Percentiles rank a stretch among this genome's conserved stretches.
Evolutionary conservation across 1,140 invertebrate genomes (phyloP).

Genomic region (Apis laboriosa): DNA sequence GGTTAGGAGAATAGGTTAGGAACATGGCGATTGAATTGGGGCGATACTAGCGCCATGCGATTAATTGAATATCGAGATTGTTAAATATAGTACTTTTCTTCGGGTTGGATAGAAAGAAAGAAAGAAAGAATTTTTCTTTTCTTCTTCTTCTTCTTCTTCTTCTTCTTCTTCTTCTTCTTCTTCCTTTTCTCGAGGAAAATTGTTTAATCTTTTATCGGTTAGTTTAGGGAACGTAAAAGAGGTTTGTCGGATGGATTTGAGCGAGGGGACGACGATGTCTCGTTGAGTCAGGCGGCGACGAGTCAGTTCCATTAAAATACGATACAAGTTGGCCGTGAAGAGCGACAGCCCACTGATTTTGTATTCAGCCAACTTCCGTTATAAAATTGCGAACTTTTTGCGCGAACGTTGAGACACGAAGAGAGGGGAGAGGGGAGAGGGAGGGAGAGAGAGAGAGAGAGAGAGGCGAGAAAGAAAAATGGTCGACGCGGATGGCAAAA

Average conservation of each 20-base stretch:
- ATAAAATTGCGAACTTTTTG: constrained; percentile 74
- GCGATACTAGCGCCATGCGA: too few relatives aligned
- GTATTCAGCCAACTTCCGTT: constrained; percentile 75
- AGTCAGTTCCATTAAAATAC: constrained; percentile 69
- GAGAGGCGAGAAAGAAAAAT: constrained; percentile 46
- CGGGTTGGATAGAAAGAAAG: too few relatives aligned
- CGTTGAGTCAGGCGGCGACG: constrained; percentile 12
- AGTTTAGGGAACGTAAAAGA: neutral
- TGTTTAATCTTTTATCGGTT: neutral
- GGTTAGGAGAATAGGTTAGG: too few relatives aligned
- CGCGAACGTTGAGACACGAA: constrained; percentile 46
- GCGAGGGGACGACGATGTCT: constrained; percentile 9
- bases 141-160: neutral
- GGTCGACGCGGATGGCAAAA: constrained; percentile 30
- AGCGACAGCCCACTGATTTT: constrained; percentile 70
- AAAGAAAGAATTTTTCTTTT: neutral
- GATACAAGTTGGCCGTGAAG: constrained; percentile 64
- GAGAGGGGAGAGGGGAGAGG: constrained; percentile 54
- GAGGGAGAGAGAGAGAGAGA: constrained; percentile 33
- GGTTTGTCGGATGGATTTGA: constrained; percentile 12
- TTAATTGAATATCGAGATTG: too few relatives aligned
- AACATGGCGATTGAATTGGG: too few relatives aligned
- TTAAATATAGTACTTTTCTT: too few relatives aligned
- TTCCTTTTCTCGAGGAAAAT: neutral
- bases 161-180: too few relatives aligned